Evolutionary conservation across 2,113 vertebrate species (phyloP).

Genomic region (Brachypteracias leptosomus): DNA sequence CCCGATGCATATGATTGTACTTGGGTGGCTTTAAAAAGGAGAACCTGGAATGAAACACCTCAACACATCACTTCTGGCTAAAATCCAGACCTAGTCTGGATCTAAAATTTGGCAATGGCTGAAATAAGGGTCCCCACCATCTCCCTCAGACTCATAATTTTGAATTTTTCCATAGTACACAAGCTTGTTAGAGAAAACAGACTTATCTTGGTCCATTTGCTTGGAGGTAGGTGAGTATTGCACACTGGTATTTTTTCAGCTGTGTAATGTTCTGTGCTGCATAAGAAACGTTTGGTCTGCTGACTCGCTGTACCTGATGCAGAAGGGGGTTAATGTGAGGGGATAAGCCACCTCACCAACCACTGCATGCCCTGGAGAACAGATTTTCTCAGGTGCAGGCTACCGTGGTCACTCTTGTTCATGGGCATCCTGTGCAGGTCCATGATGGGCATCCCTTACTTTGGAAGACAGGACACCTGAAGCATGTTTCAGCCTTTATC

Average conservation of each 20-base stretch:
- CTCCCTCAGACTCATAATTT: not conserved
- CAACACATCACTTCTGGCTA: not conserved
- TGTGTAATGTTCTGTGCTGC: not conserved
- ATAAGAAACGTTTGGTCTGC: not conserved
- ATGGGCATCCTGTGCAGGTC: too few species aligned
- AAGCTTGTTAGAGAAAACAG: not conserved
- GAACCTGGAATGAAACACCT: not conserved
- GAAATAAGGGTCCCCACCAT: not conserved
- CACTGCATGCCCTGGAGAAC: not conserved
- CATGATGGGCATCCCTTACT: not conserved
- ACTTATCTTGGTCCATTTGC: not conserved
- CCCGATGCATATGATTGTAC: conserved; percentile 16
- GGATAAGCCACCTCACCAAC: not conserved
- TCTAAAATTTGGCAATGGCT: not conserved
- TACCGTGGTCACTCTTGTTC: fast-evolving
- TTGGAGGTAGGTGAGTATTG: not conserved
- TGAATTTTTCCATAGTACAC: not conserved
- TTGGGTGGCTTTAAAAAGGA: not conserved
- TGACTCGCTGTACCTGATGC: not conserved
- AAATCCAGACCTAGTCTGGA: not conserved
- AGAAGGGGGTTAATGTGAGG: not conserved
- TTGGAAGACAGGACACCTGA: not conserved
- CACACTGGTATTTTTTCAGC: not conserved
- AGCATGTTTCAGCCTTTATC: not conserved
- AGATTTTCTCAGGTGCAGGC: not conserved